Conservation (phyloP, 2,888 invertebrate species). For the Uloborus plumipes region DNA sequence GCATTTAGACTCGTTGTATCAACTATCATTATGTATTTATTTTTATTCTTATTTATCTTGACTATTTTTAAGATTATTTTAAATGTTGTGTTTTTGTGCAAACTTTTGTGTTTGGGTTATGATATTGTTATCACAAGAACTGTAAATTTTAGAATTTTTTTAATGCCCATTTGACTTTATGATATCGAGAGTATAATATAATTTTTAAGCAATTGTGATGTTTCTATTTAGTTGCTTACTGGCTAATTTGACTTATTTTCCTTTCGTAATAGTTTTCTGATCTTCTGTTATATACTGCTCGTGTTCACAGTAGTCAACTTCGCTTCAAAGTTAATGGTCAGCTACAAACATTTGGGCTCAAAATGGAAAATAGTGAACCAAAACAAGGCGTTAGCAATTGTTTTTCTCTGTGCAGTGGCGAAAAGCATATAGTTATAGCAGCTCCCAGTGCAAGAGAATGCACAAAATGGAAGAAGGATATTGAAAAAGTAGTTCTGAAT, state of each 20-base stretch:
- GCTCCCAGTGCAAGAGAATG: constrained; percentile 72
- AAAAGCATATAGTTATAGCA: constrained; percentile 85
- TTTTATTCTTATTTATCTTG: too few relatives aligned
- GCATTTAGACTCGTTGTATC: too few relatives aligned
- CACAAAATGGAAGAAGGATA: constrained; percentile 27
- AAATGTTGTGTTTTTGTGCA: too few relatives aligned
- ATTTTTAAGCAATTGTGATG: too few relatives aligned
- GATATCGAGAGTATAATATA: too few relatives aligned
- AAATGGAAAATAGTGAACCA: constrained; percentile 83
- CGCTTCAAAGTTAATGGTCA: constrained; percentile 90
- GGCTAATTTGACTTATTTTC: background rate
- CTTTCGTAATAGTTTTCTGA: constrained; percentile 84
- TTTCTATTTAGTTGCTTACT: too few relatives aligned
- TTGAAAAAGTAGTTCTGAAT: constrained; percentile 1
- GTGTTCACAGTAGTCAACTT: constrained; percentile 65
- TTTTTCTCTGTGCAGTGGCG: constrained; percentile 85
- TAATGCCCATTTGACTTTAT: too few relatives aligned
- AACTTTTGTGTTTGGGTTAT: too few relatives aligned
- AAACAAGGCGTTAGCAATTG: constrained; percentile 78
- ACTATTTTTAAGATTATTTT: too few relatives aligned
- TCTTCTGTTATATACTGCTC: constrained; percentile 84
- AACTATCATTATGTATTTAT: too few relatives aligned
- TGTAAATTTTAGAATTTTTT: too few relatives aligned
- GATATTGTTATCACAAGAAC: too few relatives aligned
- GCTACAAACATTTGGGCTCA: constrained; percentile 83